Evolutionary conservation across 2,888 invertebrate species (phyloP).

Genomic region (Cheilosia scutellata): DNA sequence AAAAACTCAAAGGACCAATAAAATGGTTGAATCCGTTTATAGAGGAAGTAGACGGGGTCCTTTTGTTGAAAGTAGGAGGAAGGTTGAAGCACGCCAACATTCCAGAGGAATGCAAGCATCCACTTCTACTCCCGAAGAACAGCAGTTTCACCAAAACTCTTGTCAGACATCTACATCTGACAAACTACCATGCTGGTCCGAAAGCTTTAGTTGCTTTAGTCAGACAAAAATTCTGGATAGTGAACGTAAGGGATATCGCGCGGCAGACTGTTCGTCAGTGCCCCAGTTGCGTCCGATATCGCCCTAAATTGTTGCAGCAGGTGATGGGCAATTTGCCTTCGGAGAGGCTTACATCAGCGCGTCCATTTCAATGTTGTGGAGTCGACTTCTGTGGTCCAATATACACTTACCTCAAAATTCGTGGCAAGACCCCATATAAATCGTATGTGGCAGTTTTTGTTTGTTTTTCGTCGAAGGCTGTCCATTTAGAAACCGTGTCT

Average conservation of each 20-base stretch:
- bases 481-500: slow-evolving; percentile 17
- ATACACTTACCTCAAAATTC: not conserved
- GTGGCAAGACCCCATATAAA: slow-evolving; percentile 50
- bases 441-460: slow-evolving; percentile 56
- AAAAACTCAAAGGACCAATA: slow-evolving; percentile 44
- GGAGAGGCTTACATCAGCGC: not conserved
- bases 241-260: slow-evolving; percentile 38
- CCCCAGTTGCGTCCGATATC: slow-evolving; percentile 42
- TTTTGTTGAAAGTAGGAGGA: not conserved
- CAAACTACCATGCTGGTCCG: slow-evolving; percentile 64
- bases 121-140: too few species aligned
- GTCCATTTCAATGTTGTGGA: not conserved
- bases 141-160: not conserved
- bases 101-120: not conserved
- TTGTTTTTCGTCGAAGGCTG: slow-evolving; percentile 47
- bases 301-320: slow-evolving; percentile 54
- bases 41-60: not conserved
- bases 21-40: slow-evolving; percentile 22
- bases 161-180: slow-evolving; percentile 56
- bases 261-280: slow-evolving; percentile 30
- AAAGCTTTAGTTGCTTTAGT: slow-evolving; percentile 55
- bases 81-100: not conserved
- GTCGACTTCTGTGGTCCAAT: not conserved
- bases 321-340: slow-evolving; percentile 1
- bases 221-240: slow-evolving; percentile 58